Base-by-base conservation (phyloP, 2,113 vertebrate species). In the Tachysurus fulvidraco region DNA sequence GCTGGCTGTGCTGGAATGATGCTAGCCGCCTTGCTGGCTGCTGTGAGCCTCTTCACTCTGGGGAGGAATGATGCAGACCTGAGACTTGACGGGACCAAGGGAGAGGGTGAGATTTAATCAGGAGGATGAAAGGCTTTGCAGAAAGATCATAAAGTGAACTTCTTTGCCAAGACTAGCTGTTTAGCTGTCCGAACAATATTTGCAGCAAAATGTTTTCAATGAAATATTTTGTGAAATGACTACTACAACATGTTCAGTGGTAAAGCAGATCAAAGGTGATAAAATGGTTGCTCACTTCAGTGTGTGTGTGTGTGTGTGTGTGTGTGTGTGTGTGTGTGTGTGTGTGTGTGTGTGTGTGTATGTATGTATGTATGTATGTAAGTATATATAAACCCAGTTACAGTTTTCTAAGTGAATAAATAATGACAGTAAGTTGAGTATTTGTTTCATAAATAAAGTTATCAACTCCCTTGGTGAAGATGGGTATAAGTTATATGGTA, bases 1-100 rank as follows among this genome's bases (percentile, higher is more conserved):
- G 96, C 94, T 17, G 93, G 95, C 54, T 98, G 97, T 55, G 96
- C 96, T 0, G 92, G 94, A 0, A 94, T 98, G 91, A 97, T 97
- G 93, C 93, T 98, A 80, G 94, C 96, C 28, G 96, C 97, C 3
- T 93, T 99, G 86, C 91, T 98, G 91, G 96, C 97, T 0, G 96
- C 95, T 0, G 95, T 97, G 41, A 96, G 96, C 89, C 95, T 99
- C 81, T 97, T 97, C 89, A 95, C 97, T 0, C 90, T 98, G 77
- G 95, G 96, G 28, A 95, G 96, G 74, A 96, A 96, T 0, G 96
- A 97, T 86, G 91, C 95, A 0, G 96, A 98, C 44, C 92, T 98
- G 44, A 94, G 94, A 82, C 93, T 97, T 71, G 95, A 96, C 41
- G 94, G 93, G 84, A 89, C 85, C 50, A 86, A 89, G 86, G 93